Percentiles rank a stretch among this genome's conserved stretches.
These are phyloP conservation scores for Pseudochaenichthys georgianus DNA, from an alignment of 2,797 vertebrate species.

Conservation along the genomic window DNA sequence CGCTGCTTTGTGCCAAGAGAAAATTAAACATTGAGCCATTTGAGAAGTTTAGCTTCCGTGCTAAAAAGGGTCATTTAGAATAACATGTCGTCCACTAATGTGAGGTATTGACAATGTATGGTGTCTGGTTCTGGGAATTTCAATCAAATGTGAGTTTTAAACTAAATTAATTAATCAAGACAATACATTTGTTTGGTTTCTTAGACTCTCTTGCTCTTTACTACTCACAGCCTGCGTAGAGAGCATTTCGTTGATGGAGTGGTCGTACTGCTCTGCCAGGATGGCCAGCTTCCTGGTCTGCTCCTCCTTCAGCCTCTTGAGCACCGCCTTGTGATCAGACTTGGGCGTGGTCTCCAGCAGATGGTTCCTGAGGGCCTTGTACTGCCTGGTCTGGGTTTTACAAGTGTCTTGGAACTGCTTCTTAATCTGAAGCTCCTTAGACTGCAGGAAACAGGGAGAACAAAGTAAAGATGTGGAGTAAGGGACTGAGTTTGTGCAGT, in stretches of 20 bases:
- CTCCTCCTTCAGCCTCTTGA: conserved; percentile 96
- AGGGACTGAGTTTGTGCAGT: neutral
- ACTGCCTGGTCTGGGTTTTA: conserved; percentile 98
- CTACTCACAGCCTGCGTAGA: conserved; percentile 96
- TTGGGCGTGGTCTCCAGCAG: conserved; percentile 96
- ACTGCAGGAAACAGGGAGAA: conserved; percentile 76
- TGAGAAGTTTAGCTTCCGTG: neutral
- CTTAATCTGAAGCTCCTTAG: conserved; percentile 98
- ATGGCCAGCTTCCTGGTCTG: conserved; percentile 95
- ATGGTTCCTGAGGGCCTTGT: conserved; percentile 98
- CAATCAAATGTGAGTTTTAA: neutral
- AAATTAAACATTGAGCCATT: neutral
- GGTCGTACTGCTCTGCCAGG: conserved; percentile 95
- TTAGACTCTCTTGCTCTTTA: neutral
- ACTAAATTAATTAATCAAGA: neutral
- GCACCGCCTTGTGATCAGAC: conserved; percentile 97
- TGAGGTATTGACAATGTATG: neutral
- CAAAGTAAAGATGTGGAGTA: neutral
- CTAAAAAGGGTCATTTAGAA: neutral
- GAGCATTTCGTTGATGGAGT: conserved; percentile 99
- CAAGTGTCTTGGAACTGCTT: conserved; percentile 99
- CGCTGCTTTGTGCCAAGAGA: neutral
- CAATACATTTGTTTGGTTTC: neutral
- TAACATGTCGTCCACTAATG: neutral
- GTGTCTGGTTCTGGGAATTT: neutral